Base-by-base conservation (phyloP, 1,140 invertebrate species). In the Drosophila murphyi region DNA sequence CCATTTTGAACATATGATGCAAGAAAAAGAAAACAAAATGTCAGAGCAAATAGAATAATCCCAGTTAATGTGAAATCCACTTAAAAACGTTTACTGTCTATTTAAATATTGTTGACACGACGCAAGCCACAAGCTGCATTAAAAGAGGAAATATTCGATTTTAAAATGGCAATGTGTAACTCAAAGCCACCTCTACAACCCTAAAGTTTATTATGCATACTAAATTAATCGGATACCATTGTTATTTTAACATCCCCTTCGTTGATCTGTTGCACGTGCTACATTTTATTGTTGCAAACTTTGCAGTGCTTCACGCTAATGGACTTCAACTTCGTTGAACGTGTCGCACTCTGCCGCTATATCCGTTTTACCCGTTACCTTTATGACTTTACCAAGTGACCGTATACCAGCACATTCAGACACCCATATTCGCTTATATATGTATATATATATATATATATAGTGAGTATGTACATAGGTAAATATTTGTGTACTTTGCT, bases 401-500 rank as follows among this genome's bases (percentile, higher is more conserved):
- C 60, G 59, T 10, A 41, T 10, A 8, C 5, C 47, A 8, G 59
- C 39, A 54, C 6, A 62, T n/a, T 47, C 39, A 55, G 29, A 54
- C 43, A 45, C 4, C 54, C 10, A 56, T 3, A 47, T 7, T 39
- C 39, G 10, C 10, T n/a, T 8, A 29, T 32, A 20, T 39, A 8
- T 60, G 7, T 20, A 29, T 50, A 48, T 51, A 35, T 5, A 12
- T 32, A 29, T 8, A 29, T 32, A 20, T 45, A 8, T 60, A 20
- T 20, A 29, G 41, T 52, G 35, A 4, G 28, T 65, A 61, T 45
- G 34, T 72, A 41, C 63, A 65, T 68, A 74, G 78, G 72, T 89
- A 82, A 89, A 89, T 89, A 89, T 89, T 89, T 80, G 85, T 68
- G 71, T 82, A 67, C 74, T 88, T 89, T 89, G 67, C 80, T 89